Evolutionary conservation across 2,113 vertebrate species (phyloP).

Genomic region (Phylloscopus whistleri): DNA sequence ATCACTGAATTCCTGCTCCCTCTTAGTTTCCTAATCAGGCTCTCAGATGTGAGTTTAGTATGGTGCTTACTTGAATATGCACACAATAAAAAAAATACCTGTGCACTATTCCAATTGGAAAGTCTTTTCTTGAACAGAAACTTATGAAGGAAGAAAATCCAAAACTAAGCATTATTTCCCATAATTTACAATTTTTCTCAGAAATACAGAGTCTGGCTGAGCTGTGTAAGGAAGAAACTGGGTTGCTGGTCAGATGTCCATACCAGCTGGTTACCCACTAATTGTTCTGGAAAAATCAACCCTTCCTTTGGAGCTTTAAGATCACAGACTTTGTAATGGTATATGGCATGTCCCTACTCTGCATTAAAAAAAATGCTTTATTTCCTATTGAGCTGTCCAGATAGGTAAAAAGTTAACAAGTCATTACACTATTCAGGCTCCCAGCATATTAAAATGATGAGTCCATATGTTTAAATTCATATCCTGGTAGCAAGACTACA

Average conservation of each 20-base stretch:
- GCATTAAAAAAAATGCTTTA: background rate
- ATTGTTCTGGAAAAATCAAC: background rate
- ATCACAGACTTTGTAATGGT: background rate
- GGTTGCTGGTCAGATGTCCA: background rate
- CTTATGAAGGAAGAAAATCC: background rate
- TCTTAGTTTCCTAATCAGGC: background rate
- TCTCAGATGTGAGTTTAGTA: background rate
- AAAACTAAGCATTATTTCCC: background rate
- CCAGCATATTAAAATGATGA: background rate
- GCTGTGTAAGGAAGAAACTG: background rate
- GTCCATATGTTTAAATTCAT: background rate
- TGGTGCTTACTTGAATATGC: background rate
- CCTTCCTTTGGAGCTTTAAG: background rate
- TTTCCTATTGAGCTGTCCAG: background rate
- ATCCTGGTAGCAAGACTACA: background rate
- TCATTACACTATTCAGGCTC: background rate
- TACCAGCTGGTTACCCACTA: background rate
- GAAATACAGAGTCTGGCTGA: background rate
- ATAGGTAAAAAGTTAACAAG: background rate
- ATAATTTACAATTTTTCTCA: background rate
- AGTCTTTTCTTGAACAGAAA: background rate
- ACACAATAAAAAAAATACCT: background rate
- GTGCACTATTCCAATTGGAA: background rate
- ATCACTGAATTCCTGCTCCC: background rate
- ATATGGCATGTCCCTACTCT: background rate